Evolutionary conservation across 2,888 invertebrate genomes (phyloP), one percentile per base, ranked within the genome.

Genomic region (Cataglyphis livida): DNA sequence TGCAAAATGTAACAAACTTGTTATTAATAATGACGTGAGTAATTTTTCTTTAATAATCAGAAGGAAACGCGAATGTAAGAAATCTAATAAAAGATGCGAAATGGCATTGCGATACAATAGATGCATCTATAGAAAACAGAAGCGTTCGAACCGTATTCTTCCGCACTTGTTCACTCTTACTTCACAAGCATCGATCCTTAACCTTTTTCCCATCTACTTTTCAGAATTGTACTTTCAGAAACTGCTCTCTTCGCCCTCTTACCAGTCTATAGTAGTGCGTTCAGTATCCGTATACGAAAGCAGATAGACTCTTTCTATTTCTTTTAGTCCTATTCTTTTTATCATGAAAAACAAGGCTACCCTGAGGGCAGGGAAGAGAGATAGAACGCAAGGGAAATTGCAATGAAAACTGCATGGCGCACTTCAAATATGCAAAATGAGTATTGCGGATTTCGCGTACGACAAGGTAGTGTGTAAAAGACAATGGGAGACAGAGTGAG

Each of bases 341-440:
- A 38, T 66, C 35, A n/a, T 3, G n/a, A 38, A 38, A 25, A 51
- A 48, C 25, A 38, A 15, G 7, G 51, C 38, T 12, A 76, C 51
- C 21, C 15, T n/a, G n/a, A 25, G 21, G 18, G 3, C 3, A 28
- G 25, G 18, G 3, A 51, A 35, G 18, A 65, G 51, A 38, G 51
- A 12, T 3, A 18, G 9, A 75, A 75, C 38, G 54, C 68, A 15
- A 68, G 38, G 2, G 25, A 12, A 10, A 75, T 75, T 35, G 76
- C 38, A 68, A 54, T n/a, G 28, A 18, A 41, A 76, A 12, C n/a
- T 76, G 12, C 38, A 28, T 6, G n/a, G 7, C n/a, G 38, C 5
- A 66, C n/a, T 68, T 76, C 10, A 66, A 38, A 70, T 41, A 76
- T 38, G 54, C 38, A 76, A 68, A 76, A 76, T 68, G 54, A 66